These are phyloP conservation scores for Pyrrhia umbra DNA, from an alignment of 2,888 invertebrate species.

Conservation along the genomic window DNA sequence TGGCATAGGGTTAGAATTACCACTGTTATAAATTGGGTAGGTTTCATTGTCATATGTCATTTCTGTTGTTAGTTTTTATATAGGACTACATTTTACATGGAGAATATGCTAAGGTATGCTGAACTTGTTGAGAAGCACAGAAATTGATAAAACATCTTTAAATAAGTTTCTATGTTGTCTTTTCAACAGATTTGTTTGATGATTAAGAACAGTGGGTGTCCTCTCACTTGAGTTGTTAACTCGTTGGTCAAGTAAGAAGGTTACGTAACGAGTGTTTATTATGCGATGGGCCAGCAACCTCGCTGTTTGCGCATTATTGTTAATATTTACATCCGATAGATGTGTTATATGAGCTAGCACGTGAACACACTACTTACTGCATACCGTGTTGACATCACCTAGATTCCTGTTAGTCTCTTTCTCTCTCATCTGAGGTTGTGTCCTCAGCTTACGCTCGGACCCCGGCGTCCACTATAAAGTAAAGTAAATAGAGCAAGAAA, in stretches of 20 bases:
- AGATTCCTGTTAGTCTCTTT: slow-evolving; percentile 15
- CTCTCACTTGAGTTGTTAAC: slow-evolving; percentile 46
- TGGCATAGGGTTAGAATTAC: too few species aligned
- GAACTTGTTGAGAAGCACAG: background rate
- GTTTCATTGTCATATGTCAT: background rate
- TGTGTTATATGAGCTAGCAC: slow-evolving; percentile 34
- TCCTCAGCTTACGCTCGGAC: too few species aligned
- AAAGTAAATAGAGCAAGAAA: too few species aligned
- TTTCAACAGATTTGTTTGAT: slow-evolving; percentile 22
- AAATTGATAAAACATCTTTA: slow-evolving; percentile 10
- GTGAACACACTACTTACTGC: slow-evolving; percentile 31
- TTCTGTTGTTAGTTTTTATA: background rate
- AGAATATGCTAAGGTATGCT: background rate
- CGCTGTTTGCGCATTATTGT: slow-evolving; percentile 46
- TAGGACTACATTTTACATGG: background rate
- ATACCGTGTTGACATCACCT: slow-evolving; percentile 36
- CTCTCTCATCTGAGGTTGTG: too few species aligned
- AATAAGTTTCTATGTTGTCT: slow-evolving; percentile 22
- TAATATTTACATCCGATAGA: slow-evolving; percentile 51
- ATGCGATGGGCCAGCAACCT: slow-evolving; percentile 41
- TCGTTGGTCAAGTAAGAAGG: slow-evolving; percentile 38
- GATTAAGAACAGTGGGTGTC: slow-evolving; percentile 40
- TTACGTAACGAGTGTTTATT: slow-evolving; percentile 46
- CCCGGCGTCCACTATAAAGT: too few species aligned
- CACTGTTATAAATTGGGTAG: background rate